A percentile compares a stretch with the other conserved stretches of the same genome.
These are phyloP conservation scores for Rhagonycha lutea DNA, from an alignment of 2,888 invertebrate genomes.

Conservation along the genomic window DNA sequence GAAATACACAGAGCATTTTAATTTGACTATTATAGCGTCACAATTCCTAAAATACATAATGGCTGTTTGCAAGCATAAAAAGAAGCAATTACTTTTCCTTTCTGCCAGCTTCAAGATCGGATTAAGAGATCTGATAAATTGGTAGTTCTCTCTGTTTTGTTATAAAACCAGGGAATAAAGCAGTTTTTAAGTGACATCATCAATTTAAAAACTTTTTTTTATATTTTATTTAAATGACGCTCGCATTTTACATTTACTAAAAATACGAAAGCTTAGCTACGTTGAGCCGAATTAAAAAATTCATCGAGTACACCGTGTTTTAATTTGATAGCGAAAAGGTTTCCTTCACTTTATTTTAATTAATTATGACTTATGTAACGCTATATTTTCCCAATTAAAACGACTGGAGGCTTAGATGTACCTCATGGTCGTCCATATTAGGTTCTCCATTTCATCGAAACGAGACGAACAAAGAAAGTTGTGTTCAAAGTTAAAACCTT, in stretches of 20 bases:
- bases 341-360: neutral
- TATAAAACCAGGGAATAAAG: constrained; percentile 33
- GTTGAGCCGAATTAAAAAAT: neutral
- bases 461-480: neutral
- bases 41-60: constrained; percentile 38
- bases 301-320: neutral
- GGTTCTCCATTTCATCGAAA: neutral
- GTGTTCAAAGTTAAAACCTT: neutral
- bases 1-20: constrained; percentile 10
- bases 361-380: neutral
- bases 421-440: too few species aligned
- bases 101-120: constrained; percentile 40
- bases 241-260: neutral
- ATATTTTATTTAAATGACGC: constrained; percentile 1
- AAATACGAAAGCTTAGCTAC: neutral
- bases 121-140: constrained; percentile 42
- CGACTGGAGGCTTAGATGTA: too few species aligned
- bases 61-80: constrained; percentile 43
- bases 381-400: neutral
- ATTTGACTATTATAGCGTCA: constrained; percentile 27
- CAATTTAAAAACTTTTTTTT: constrained; percentile 15
- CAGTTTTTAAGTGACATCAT: constrained; percentile 25
- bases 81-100: constrained; percentile 41
- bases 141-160: constrained; percentile 36
- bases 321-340: neutral